Conservation (phyloP, 2,113 vertebrate genomes). For the Pantherophis guttatus region DNA sequence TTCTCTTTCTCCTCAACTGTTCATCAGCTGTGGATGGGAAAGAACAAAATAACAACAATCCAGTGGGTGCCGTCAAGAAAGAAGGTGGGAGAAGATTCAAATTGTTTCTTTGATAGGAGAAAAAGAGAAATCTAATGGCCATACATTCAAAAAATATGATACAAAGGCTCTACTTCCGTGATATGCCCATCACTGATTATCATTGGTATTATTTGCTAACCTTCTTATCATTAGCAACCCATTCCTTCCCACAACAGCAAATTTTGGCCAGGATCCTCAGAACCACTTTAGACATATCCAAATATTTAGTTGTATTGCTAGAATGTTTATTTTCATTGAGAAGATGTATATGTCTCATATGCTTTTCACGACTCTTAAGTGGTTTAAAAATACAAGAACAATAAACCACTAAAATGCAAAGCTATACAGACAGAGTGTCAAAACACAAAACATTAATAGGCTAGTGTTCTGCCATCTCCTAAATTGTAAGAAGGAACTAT, state of each 20-base stretch:
- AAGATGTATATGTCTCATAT: not conserved
- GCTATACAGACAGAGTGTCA: not conserved
- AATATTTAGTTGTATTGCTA: not conserved
- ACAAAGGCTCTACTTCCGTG: not conserved
- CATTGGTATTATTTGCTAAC: not conserved
- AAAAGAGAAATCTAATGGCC: not conserved
- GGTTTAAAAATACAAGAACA: not conserved
- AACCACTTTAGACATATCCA: not conserved
- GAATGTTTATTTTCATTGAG: not conserved
- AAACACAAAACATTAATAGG: not conserved
- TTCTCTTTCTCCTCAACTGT: not conserved
- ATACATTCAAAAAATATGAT: not conserved
- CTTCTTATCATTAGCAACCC: not conserved
- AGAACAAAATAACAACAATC: not conserved
- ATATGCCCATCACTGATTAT: not conserved
- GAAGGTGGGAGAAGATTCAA: accelerated
- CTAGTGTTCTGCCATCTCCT: not conserved
- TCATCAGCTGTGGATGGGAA: not conserved
- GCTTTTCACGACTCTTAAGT: not conserved
- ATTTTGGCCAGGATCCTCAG: not conserved
- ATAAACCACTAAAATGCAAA: not conserved
- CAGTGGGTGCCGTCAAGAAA: not conserved
- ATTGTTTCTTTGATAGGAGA: not conserved
- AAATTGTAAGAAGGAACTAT: not conserved
- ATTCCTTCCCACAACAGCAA: not conserved